A percentile compares a stretch with the other conserved stretches of the same genome.
Evolutionary conservation across 2,113 vertebrate genomes (phyloP).

Genomic region (Xenopus borealis): DNA sequence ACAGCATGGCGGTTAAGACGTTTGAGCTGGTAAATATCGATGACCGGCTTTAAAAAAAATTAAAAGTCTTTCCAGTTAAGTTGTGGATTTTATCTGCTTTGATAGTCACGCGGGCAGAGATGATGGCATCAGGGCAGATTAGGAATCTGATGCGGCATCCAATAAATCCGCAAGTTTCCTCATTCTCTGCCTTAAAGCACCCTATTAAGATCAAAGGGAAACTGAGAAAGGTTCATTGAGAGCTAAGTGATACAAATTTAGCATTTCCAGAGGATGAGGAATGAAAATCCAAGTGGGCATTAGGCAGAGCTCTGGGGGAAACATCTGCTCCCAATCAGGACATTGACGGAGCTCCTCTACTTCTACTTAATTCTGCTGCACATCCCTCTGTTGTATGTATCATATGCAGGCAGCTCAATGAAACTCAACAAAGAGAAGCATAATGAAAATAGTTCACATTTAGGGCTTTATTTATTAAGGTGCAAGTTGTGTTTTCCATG

Average conservation of each 20-base stretch:
- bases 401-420: slow-evolving; percentile 61
- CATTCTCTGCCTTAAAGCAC: slow-evolving; percentile 29
- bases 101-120: slow-evolving; percentile 47
- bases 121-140: slow-evolving; percentile 54
- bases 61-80: slow-evolving; percentile 50
- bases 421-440: too few relatives aligned
- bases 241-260: slow-evolving; percentile 40
- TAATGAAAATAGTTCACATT: too few relatives aligned
- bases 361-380: slow-evolving; percentile 67
- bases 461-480: too few relatives aligned
- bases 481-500: too few relatives aligned
- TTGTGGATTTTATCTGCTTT: slow-evolving; percentile 54
- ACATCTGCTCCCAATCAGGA: slow-evolving; percentile 66
- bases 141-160: slow-evolving; percentile 36
- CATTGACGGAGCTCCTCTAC: slow-evolving; percentile 60
- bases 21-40: slow-evolving; percentile 54
- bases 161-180: slow-evolving; percentile 50
- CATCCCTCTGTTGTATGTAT: slow-evolving; percentile 55
- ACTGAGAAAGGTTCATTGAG: slow-evolving; percentile 17
- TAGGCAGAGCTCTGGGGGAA: slow-evolving; percentile 51
- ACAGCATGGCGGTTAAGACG: neutral
- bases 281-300: slow-evolving; percentile 54
- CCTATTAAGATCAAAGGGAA: slow-evolving; percentile 38
- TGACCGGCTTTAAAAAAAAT: slow-evolving; percentile 58
- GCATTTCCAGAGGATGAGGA: slow-evolving; percentile 41